Evolutionary conservation across 2,113 vertebrate genomes (phyloP), one percentile per base, ranked within the genome.

Genomic region (Zapornia atra): DNA sequence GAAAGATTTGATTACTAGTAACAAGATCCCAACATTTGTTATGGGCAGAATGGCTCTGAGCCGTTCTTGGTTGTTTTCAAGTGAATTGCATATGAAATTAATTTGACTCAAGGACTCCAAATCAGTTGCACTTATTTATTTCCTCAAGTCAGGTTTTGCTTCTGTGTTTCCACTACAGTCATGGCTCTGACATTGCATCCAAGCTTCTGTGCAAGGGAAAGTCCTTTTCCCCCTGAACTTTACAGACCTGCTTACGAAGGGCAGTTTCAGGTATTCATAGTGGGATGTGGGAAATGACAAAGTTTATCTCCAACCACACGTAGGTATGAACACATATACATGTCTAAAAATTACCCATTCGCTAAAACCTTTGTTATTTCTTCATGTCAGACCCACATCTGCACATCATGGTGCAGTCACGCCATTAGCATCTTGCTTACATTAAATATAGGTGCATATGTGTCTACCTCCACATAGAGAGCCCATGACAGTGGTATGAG

Each of bases 231-330:
- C 51, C 53, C 82, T 75, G 14, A 82, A 68, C 21, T 48, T 81
- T 36, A 26, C 1, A 1, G 68, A 63, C 6, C 31, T 85, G 15
- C 18, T 60, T 56, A 50, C 0, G 0, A 75, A 68, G 11, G 57
- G 33, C 16, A 63, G 34, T 54, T 78, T 82, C 77, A 71, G 34
- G 8, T 34, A 18, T n/a, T 66, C 56, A 10, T 53, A 50, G 22
- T 22, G 60, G 59, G 31, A 73, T 57, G 12, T 50, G 40, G 28
- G 33, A 84, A 76, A 68, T 34, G 0, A 21, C 24, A 71, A 61
- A 10, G 3, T 40, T 94, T 60, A 60, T 79, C 29, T 90, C 51
- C 38, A 60, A 0, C 24, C 1, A 0, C 29, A 15, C 0, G 0
- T 36, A 20, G 5, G 4, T 40, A 38, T 22, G 51, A 71, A 48